A percentile compares a stretch with the other conserved stretches of the same genome.
These are phyloP conservation scores for Gymnothorax javanicus DNA, from an alignment of 2,797 vertebrate genomes.

Conservation along the genomic window DNA sequence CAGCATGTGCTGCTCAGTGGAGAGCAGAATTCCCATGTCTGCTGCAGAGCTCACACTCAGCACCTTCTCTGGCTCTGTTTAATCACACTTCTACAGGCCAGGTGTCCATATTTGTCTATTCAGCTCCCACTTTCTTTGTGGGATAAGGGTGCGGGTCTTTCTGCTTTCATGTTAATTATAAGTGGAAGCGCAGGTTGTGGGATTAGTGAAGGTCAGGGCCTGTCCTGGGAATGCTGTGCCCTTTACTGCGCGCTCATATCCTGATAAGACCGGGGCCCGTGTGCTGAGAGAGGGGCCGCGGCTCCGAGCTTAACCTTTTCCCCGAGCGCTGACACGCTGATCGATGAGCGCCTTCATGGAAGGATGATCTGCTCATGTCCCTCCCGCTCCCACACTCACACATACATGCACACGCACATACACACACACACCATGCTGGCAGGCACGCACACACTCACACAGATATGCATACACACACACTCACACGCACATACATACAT, in stretches of 20 bases:
- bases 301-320: slow-evolving; percentile 79
- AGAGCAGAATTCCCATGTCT: slow-evolving; percentile 13
- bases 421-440: slow-evolving; percentile 2
- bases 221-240: slow-evolving; percentile 91
- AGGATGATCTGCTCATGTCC: slow-evolving; percentile 69
- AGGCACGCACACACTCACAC: slow-evolving; percentile 42
- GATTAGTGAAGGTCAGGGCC: slow-evolving; percentile 88
- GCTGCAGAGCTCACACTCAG: slow-evolving; percentile 38
- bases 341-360: slow-evolving; percentile 76
- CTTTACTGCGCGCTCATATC: slow-evolving; percentile 83
- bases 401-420: neutral
- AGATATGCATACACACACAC: slow-evolving; percentile 21
- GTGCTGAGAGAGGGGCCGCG: slow-evolving; percentile 58
- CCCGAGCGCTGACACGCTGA: slow-evolving; percentile 71
- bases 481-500: neutral
- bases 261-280: slow-evolving; percentile 73
- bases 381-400: slow-evolving; percentile 27
- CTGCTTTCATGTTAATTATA: slow-evolving; percentile 78
- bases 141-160: slow-evolving; percentile 49
- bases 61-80: slow-evolving; percentile 32
- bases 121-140: slow-evolving; percentile 50
- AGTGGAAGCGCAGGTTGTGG: slow-evolving; percentile 77
- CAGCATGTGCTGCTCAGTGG: slow-evolving; percentile 23
- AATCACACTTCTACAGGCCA: neutral
- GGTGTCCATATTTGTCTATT: slow-evolving; percentile 5